phyloP scores from a whole-genome alignment of 2,888 invertebrate species.

The Asteroscopus sphinx region DNA sequence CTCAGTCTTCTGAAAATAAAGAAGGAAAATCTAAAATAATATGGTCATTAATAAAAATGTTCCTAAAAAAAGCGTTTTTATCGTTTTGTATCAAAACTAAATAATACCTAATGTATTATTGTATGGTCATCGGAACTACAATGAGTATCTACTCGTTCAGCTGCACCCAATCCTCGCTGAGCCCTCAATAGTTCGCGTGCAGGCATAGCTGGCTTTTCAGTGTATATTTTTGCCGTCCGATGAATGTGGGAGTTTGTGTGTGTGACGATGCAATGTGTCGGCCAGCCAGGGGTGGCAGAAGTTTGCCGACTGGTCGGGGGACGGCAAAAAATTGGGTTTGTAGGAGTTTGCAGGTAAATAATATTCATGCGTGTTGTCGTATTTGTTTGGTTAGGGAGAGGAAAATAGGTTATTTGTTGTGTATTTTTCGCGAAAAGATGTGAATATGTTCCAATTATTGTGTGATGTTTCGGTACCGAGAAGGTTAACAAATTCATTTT shows the following conservation, averaged over 20 bases:
- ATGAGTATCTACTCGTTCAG: neutral
- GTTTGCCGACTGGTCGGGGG: slow-evolving; percentile 13
- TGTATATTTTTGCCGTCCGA: slow-evolving; percentile 43
- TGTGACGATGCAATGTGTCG: slow-evolving; percentile 43
- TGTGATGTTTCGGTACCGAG: slow-evolving; percentile 7
- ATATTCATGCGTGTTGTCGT: slow-evolving; percentile 39
- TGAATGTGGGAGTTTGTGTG: slow-evolving; percentile 43
- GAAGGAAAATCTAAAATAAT: no score
- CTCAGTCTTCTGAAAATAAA: no score
- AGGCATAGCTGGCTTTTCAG: slow-evolving; percentile 31
- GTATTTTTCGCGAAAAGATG: slow-evolving; percentile 24
- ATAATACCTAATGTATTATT: no score
- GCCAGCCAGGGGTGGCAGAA: neutral
- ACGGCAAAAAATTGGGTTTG: slow-evolving; percentile 40
- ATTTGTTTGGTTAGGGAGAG: slow-evolving; percentile 19
- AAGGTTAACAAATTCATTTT: no score
- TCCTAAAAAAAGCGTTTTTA: no score
- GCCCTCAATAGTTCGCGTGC: slow-evolving; percentile 36
- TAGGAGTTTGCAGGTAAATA: slow-evolving; percentile 48
- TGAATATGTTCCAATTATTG: neutral
- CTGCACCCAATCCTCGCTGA: neutral
- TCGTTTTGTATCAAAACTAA: no score
- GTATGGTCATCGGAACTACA: no score
- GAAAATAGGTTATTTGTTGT: slow-evolving; percentile 13
- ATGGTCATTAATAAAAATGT: no score